Base-by-base conservation (phyloP, 2,888 invertebrate genomes). In the Homarus gammarus region DNA sequence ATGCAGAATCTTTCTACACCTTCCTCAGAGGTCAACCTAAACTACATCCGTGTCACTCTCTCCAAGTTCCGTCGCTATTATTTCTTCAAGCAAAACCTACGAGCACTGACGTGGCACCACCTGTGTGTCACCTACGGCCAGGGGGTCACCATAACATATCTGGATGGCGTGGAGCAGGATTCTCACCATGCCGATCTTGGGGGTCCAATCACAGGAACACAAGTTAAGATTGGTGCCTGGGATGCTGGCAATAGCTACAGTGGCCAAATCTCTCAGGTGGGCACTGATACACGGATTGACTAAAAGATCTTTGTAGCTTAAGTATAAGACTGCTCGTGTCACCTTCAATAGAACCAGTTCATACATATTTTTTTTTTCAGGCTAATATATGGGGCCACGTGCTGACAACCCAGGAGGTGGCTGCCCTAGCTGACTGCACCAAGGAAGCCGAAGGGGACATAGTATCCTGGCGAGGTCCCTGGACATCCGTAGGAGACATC, bases 101-200 rank as follows among this genome's bases (percentile, higher is more conserved):
- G 84, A 27, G 91, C 89, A 0, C 79, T 89, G 36, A 91, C 91
- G 36, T 91, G 91, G 91, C 89, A 91, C 49, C 91, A 91, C 72
- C 78, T 91, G 15, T 91, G 91, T 36, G 81, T 91, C 49, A 91
- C 91, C 44, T 86, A 77, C 73, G 79, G 72, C 70, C 36, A 82
- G n/a, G 84, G 78, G 22, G 73, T 79, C 22, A 89, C 82, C n/a
- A 78, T 84, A 15, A 89, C 89, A 38, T 91, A 86, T 73, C 72
- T 91, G 36, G 88, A 91, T 70, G 89, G 91, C 10, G 72, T 49
- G 33, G 82, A 78, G 49, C 89, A 89, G 73, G 88, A 91, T 40
- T 49, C 75, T 3, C 86, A 83, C 51, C 31, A 8, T 10, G 51
- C 68, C 12, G 40, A 89, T 18, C 75, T 83, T n/a, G 36, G 31